Percentiles rank a stretch among this genome's conserved stretches.
Evolutionary conservation across 2,113 vertebrate genomes (phyloP).

Genomic region (Falcunculus frontatus): DNA sequence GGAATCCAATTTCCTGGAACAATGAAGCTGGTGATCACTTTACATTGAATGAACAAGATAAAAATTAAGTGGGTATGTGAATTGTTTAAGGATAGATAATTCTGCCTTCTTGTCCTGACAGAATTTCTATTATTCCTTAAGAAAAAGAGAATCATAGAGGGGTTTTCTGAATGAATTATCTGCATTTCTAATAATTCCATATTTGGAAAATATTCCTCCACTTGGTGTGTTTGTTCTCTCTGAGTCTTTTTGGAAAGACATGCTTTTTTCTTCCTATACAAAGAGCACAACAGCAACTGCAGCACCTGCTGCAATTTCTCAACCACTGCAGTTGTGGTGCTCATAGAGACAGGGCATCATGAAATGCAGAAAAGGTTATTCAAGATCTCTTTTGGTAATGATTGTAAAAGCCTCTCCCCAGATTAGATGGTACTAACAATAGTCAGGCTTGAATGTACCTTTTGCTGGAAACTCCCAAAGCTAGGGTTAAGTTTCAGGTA

Average conservation of each 20-base stretch:
- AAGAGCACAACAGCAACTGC: neutral
- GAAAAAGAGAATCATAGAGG: neutral
- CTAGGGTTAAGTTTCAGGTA: neutral
- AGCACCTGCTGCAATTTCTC: neutral
- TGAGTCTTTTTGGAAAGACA: neutral
- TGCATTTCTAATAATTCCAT: neutral
- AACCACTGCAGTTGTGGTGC: neutral
- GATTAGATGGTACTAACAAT: neutral
- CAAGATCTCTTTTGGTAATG: neutral
- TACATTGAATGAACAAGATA: neutral
- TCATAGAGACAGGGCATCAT: neutral
- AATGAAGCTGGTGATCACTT: neutral
- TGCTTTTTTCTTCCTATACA: neutral
- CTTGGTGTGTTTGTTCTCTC: neutral
- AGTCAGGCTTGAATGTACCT: neutral
- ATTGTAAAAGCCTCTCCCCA: neutral
- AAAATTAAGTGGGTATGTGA: neutral
- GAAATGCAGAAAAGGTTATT: neutral
- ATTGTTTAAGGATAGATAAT: neutral
- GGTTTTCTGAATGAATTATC: neutral
- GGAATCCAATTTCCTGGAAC: conserved; percentile 72
- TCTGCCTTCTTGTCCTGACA: neutral
- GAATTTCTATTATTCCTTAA: neutral
- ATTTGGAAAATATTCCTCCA: neutral
- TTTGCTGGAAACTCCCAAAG: neutral